Evolutionary conservation across 1,140 invertebrate species (phyloP), one percentile per base, ranked within the genome.

Genomic region (Solen grandis): DNA sequence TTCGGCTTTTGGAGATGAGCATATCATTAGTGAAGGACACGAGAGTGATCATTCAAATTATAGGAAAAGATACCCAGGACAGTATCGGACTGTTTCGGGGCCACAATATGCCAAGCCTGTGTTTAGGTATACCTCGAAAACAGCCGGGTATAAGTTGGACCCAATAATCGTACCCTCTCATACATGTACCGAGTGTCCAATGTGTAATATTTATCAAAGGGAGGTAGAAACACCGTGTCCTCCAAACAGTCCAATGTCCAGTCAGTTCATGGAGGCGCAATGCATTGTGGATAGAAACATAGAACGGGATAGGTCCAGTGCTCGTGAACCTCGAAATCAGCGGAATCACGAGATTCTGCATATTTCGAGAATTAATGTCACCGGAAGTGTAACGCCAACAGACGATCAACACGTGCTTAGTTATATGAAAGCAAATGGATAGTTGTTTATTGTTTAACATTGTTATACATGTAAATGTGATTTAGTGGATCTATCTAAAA

Each of bases 121-220:
- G 19, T 36, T 77, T 46, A 38, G 78, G 36, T 85, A 85, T 22
- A 84, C 82, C 5, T 83, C 81, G 13, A 79, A 83, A 70, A 52
- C 73, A 46, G 41, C 27, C 4, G 68, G 54, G 36, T 65, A 63
- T 3, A 82, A 74, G 36, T 70, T 86, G 14, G 78, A 85, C 14
- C 85, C 85, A 0, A 85, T 86, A 14, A 66, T 86, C 31, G 85
- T 86, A 1, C 85, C 85, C 14, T 86, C 85, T 3, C 85, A 86
- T 50, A 81, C 83, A 0, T 82, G 82, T 33, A 82, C 69, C 3
- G 85, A 86, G 25, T 86, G 85, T 74, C 78, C 83, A 2, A 79
- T 86, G 81, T 86, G 85, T 77, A 81, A 82, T 36, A 46, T 76
- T 19, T 73, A 66, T 29, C 36, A 57, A 16, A 57, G 63, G 29